A percentile compares a stretch with the other conserved stretches of the same genome.
phyloP scores from a whole-genome alignment of 2,888 invertebrate genomes.

The Drosophila colorata region DNA sequence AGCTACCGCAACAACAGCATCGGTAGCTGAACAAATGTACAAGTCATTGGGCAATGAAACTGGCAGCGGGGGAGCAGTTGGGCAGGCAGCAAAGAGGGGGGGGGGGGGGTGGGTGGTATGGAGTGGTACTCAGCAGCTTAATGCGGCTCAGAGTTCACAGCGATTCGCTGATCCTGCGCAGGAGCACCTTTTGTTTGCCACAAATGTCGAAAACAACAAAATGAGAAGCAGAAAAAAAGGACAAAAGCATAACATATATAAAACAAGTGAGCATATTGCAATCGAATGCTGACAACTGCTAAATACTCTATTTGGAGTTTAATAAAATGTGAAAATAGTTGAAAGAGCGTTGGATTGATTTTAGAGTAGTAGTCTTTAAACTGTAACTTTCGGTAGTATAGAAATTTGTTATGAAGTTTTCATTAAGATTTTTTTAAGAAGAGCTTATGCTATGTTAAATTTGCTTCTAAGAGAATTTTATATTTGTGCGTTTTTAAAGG shows the following conservation, averaged over 20 bases:
- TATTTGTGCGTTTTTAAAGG: too few species aligned
- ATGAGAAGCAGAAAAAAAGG: constrained; percentile 28
- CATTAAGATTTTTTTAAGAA: too few species aligned
- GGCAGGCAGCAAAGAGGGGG: background rate
- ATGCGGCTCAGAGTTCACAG: constrained; percentile 69
- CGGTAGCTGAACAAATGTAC: constrained; percentile 61
- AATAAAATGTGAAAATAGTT: too few species aligned
- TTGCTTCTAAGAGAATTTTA: too few species aligned
- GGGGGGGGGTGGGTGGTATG: background rate
- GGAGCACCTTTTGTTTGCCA: constrained; percentile 77
- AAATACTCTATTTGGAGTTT: background rate
- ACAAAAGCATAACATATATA: constrained; percentile 36
- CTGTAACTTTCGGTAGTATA: too few species aligned
- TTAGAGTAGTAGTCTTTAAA: too few species aligned
- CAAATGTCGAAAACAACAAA: constrained; percentile 66
- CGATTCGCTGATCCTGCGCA: constrained; percentile 75
- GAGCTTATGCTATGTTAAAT: too few species aligned
- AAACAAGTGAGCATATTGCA: constrained; percentile 12
- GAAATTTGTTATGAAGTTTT: too few species aligned
- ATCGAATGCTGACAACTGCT: background rate
- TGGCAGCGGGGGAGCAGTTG: constrained; percentile 19
- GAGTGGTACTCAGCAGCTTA: constrained; percentile 25
- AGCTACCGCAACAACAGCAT: constrained; percentile 42
- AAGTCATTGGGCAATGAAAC: constrained; percentile 72
- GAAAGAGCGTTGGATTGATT: too few species aligned